These are phyloP conservation scores for Chorisops tibialis DNA, from an alignment of 2,888 invertebrate genomes.

Conservation along the genomic window DNA sequence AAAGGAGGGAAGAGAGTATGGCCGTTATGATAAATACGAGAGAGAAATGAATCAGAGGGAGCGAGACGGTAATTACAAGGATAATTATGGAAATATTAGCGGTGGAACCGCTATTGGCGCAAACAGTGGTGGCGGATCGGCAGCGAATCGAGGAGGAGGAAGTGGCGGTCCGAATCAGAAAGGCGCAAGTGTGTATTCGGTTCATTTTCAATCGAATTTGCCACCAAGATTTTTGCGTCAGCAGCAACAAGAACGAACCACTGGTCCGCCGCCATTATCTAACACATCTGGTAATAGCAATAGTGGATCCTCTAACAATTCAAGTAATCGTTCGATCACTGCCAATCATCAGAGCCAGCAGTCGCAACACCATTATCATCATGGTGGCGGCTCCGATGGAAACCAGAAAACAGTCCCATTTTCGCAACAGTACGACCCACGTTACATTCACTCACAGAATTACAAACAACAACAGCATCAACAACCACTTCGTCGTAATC, in stretches of 20 bases:
- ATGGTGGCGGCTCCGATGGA: constrained; percentile 14
- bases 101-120: constrained; percentile 30
- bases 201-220: constrained; percentile 76
- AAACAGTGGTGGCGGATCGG: constrained; percentile 37
- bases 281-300: constrained; percentile 14
- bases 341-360: constrained; percentile 37
- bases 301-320: constrained; percentile 27
- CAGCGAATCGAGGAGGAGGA: constrained; percentile 41
- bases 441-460: constrained; percentile 38
- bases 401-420: constrained; percentile 38
- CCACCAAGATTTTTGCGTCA: constrained; percentile 83
- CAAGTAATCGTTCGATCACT: constrained; percentile 35
- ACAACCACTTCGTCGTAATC: constrained; percentile 33
- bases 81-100: constrained; percentile 42
- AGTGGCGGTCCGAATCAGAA: constrained; percentile 52
- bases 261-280: constrained; percentile 21
- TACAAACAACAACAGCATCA: constrained; percentile 33
- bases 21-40: constrained; percentile 35
- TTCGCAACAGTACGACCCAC: constrained; percentile 42
- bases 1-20: constrained; percentile 34
- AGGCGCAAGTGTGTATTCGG: constrained; percentile 55
- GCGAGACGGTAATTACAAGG: constrained; percentile 33
- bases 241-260: constrained; percentile 53
- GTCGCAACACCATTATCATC: constrained; percentile 29
- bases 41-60: constrained; percentile 34